Conservation (phyloP, 2,888 invertebrate genomes). For the Microplitis manilae region DNA sequence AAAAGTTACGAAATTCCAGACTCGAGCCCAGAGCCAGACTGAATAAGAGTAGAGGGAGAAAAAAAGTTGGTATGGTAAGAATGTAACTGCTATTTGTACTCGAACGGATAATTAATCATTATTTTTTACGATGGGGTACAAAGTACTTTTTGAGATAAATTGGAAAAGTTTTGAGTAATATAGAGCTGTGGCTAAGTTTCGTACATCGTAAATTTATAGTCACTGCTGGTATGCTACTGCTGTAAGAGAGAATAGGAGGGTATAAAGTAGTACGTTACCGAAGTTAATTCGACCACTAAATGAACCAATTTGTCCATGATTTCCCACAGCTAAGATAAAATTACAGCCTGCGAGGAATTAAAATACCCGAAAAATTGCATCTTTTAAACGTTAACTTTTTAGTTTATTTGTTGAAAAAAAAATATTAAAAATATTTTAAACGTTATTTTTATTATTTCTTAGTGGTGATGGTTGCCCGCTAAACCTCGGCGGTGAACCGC, state of each 20-base stretch:
- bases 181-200: slow-evolving; percentile 14
- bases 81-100: not conserved
- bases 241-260: slow-evolving; percentile 7
- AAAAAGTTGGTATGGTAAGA: not conserved
- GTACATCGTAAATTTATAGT: slow-evolving; percentile 23
- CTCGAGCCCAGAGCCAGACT: too few species aligned
- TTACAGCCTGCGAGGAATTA: not conserved
- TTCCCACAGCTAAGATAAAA: slow-evolving; percentile 45
- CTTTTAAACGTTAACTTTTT: not conserved
- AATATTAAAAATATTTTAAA: too few species aligned
- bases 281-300: slow-evolving; percentile 34
- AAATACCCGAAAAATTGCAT: slow-evolving; percentile 4
- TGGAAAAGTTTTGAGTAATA: slow-evolving; percentile 32
- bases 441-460: slow-evolving; percentile 15
- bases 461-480: slow-evolving; percentile 27
- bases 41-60: not conserved
- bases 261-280: slow-evolving; percentile 5
- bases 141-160: slow-evolving; percentile 24
- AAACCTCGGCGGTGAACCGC: slow-evolving; percentile 29
- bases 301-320: slow-evolving; percentile 53
- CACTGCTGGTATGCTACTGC: not conserved
- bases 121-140: slow-evolving; percentile 9
- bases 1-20: too few species aligned
- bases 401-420: too few species aligned
- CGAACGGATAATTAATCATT: slow-evolving; percentile 5